Conservation (phyloP, 2,888 invertebrate species). For the Macrophya annulata region DNA sequence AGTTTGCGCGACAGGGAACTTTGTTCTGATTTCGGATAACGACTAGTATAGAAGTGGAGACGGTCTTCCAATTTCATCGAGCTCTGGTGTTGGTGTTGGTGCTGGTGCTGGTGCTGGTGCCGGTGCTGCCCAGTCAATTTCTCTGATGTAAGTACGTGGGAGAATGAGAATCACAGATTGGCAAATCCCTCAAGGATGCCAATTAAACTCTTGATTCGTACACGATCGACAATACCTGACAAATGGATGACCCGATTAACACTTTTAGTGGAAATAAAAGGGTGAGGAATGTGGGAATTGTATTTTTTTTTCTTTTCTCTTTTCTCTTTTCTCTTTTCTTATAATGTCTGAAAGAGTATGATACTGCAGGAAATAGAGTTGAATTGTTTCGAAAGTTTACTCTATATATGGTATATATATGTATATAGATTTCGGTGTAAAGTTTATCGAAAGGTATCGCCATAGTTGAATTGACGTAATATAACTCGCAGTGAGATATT, state of each 20-base stretch:
- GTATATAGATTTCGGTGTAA: neutral
- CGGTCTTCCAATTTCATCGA: slow-evolving; percentile 38
- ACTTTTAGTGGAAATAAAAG: neutral
- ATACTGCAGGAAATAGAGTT: neutral
- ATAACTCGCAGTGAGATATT: slow-evolving; percentile 20
- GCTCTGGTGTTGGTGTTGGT: neutral
- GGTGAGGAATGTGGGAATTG: neutral
- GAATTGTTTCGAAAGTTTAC: neutral
- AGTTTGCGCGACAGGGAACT: slow-evolving; percentile 42
- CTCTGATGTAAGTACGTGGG: neutral
- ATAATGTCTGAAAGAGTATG: neutral
- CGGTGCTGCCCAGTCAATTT: slow-evolving; percentile 1
- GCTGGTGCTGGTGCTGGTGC: neutral
- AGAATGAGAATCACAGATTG: slow-evolving; percentile 2
- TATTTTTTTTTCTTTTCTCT: neutral
- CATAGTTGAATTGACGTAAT: slow-evolving; percentile 11
- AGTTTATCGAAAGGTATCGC: neutral
- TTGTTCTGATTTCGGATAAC: slow-evolving; percentile 53
- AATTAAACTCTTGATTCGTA: slow-evolving; percentile 21
- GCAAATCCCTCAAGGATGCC: slow-evolving; percentile 24
- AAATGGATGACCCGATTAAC: slow-evolving; percentile 1
- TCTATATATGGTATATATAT: no score
- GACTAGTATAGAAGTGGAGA: slow-evolving; percentile 31
- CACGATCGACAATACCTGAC: neutral
- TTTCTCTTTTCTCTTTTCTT: neutral